Evolutionary conservation across 2,113 vertebrate species (phyloP).

Genomic region (Microtus richardsoni): DNA sequence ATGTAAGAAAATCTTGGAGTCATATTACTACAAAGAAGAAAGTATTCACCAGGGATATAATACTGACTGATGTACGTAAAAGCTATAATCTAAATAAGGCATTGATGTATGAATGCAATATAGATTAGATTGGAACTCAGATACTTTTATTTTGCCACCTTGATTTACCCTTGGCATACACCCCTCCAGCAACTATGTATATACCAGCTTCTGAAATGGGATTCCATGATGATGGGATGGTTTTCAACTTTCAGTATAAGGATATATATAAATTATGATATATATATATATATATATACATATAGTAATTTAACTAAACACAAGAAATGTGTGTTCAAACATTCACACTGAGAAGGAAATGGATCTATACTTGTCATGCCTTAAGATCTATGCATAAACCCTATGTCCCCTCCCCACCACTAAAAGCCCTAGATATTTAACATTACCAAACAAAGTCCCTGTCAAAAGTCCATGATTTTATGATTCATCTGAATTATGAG

Average conservation of each 20-base stretch:
- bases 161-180: not conserved
- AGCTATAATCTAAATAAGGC: not conserved
- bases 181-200: not conserved
- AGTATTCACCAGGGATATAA: not conserved
- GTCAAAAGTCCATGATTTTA: too few relatives aligned
- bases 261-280: not conserved
- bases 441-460: not conserved
- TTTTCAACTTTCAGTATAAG: not conserved
- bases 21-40: not conserved
- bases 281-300: too few relatives aligned
- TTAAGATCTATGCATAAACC: not conserved
- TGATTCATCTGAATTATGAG: not conserved
- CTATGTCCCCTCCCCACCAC: not conserved
- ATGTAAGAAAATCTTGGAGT: not conserved
- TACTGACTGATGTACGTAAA: not conserved
- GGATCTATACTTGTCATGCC: not conserved
- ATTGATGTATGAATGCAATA: not conserved
- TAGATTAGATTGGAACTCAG: not conserved
- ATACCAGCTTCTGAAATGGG: not conserved
- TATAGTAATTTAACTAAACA: not conserved
- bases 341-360: not conserved
- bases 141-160: not conserved
- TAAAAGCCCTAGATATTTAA: not conserved
- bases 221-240: not conserved
- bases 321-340: not conserved